Evolutionary conservation across 2,888 invertebrate genomes (phyloP).

Genomic region (Hemistola chrysoprasaria): DNA sequence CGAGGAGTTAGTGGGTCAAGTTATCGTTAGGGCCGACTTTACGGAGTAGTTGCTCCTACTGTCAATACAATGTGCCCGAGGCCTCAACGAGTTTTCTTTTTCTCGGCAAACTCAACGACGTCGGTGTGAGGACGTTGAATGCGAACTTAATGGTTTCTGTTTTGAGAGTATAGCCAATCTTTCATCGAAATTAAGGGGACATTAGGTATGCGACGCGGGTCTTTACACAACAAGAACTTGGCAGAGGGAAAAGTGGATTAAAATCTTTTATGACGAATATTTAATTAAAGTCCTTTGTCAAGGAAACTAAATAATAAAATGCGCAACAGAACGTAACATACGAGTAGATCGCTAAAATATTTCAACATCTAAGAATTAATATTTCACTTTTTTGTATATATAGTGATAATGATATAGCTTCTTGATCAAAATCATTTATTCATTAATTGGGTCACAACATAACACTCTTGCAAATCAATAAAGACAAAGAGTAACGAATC

Average conservation of each 20-base stretch:
- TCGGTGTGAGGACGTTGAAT: constrained; percentile 42
- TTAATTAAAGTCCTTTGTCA: constrained; percentile 36
- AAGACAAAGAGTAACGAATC: too few species aligned
- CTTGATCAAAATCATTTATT: too few species aligned
- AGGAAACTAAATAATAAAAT: too few species aligned
- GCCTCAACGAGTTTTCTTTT: constrained; percentile 46
- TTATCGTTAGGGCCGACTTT: too few species aligned
- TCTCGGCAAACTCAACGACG: constrained; percentile 33
- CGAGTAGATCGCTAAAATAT: too few species aligned
- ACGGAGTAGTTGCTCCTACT: constrained; percentile 4
- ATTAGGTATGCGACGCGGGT: constrained; percentile 40
- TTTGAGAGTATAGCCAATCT: constrained; percentile 68
- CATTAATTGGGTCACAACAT: too few species aligned
- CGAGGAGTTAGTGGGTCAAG: too few species aligned
- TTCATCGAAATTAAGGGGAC: constrained; percentile 66
- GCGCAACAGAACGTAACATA: too few species aligned
- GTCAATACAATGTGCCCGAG: constrained; percentile 6
- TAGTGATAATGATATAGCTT: too few species aligned
- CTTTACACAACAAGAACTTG: constrained; percentile 30
- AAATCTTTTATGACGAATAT: constrained; percentile 11
- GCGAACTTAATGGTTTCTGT: constrained; percentile 67
- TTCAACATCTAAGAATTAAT: too few species aligned
- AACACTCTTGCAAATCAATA: too few species aligned
- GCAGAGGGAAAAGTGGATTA: constrained; percentile 6
- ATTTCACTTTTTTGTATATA: too few species aligned